Base-by-base conservation (phyloP, 2,797 vertebrate genomes). In the Typhlichthys subterraneus region DNA sequence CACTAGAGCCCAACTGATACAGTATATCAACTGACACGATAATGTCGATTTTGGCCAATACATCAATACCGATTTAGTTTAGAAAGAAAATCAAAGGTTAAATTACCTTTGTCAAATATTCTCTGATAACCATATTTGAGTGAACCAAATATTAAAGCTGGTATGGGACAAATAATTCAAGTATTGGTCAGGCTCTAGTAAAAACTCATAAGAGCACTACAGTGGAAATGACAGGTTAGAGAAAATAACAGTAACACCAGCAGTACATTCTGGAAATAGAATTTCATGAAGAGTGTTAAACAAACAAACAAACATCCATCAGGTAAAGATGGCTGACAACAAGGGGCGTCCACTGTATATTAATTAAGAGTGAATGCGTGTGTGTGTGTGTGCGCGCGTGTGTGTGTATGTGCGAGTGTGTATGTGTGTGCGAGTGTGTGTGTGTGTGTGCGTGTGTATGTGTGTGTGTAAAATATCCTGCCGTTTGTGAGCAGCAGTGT, bases 181-280 rank as follows among this genome's bases (percentile, higher is more conserved):
- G 38, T 42, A 42, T 10, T 42, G 38, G 38, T 42, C 38, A 42
- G 38, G 38, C 38, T 42, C 38, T 42, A 42, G 38, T 42, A 42
- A 9, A 42, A 7, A 42, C 38, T 8, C 38, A 8, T 42, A 42
- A 8, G 38, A 42, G 38, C 38, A 42, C 38, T 42, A 42, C 38
- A 42, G 38, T 9, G 9, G 8, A 42, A 42, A 54, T 5, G 56
- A 76, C 53, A 77, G 42, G 67, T 84, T 75, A 82, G 71, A 74
- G 45, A 53, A 76, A 23, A 69, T 5, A 45, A 19, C 65, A 53
- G 12, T 29, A 7, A 56, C 31, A 48, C 5, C 63, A 76, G 64
- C 12, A 64, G 47, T 29, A 64, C 23, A 60, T 6, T 76, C 61
- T 79, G 74, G 2, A 59, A 53, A 70, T 15, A 72, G 60, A 76